phyloP scores from a whole-genome alignment of 2,797 vertebrate species.

The Lagocephalus sceleratus region DNA sequence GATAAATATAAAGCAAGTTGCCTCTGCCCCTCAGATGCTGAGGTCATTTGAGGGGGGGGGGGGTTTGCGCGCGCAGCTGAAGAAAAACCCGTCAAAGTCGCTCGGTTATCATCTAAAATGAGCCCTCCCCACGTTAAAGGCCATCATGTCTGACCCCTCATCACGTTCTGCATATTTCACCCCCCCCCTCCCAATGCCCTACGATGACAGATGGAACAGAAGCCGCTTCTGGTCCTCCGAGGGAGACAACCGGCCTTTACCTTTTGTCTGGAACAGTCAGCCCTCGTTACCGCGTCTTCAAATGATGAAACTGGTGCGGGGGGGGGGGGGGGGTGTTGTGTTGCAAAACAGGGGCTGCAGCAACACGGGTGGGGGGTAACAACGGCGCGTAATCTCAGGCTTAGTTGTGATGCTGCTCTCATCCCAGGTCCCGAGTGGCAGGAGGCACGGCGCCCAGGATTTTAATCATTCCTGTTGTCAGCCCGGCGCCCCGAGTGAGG shows the following conservation, averaged over 20 bases:
- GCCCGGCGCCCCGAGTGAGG: constrained; percentile 70
- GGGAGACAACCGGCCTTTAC: constrained; percentile 46
- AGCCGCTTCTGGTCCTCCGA: constrained; percentile 37
- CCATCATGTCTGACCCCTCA: constrained; percentile 25
- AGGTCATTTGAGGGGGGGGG: constrained; percentile 46
- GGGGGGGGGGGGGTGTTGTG: constrained; percentile 46
- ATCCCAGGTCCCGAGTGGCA: constrained; percentile 61
- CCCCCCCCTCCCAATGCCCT: constrained; percentile 22
- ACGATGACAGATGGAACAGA: constrained; percentile 27
- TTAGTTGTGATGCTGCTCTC: constrained; percentile 73
- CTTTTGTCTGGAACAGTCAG: constrained; percentile 57
- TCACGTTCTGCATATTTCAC: constrained; percentile 50
- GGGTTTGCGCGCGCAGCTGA: constrained; percentile 11
- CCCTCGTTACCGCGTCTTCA: constrained; percentile 47
- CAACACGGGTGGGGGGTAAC: constrained; percentile 42
- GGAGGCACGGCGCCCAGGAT: constrained; percentile 56
- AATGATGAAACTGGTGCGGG: constrained; percentile 43
- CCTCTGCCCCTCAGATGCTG: constrained; percentile 34
- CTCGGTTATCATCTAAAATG: constrained; percentile 12
- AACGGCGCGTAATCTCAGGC: constrained; percentile 63
- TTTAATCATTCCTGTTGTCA: constrained; percentile 76
- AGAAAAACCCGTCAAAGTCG: constrained; percentile 20
- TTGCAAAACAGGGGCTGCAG: constrained; percentile 13
- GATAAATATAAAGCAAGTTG: constrained; percentile 68
- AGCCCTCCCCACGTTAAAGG: constrained; percentile 15